A percentile compares a stretch with the other conserved stretches of the same genome.
These are phyloP conservation scores for Umimayanthus chanpuru DNA, from an alignment of 92 coral and sea anemone genomes.

Conservation along the genomic window DNA sequence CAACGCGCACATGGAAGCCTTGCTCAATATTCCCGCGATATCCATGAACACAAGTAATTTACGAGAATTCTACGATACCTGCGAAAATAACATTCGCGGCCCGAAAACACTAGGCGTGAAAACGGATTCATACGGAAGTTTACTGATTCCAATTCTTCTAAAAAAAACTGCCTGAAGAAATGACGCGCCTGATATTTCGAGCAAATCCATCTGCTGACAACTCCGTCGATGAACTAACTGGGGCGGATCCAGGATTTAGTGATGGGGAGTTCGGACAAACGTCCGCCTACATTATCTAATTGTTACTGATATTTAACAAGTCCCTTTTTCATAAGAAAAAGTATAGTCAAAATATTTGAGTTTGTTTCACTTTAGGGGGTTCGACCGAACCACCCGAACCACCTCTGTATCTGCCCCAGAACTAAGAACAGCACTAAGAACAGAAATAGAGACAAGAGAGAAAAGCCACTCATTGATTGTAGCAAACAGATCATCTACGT, in stretches of 20 bases:
- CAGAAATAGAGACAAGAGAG: slow-evolving; percentile 52
- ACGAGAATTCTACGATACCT: slow-evolving; percentile 58
- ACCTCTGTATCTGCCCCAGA: too few relatives aligned
- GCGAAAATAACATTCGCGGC: slow-evolving; percentile 66
- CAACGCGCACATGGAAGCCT: slow-evolving; percentile 73
- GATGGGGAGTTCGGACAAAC: too few relatives aligned
- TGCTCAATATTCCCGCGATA: slow-evolving; percentile 57
- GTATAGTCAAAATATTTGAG: too few relatives aligned
- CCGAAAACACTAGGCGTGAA: slow-evolving; percentile 64
- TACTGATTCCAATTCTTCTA: slow-evolving; percentile 58
- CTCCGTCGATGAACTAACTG: not conserved
- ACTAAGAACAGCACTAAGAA: slow-evolving; percentile 49
- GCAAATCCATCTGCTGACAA: not conserved
- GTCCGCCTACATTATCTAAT: too few relatives aligned
- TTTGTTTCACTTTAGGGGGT: too few relatives aligned
- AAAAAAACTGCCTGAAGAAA: slow-evolving; percentile 58
- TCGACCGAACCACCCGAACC: too few relatives aligned
- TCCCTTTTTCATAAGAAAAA: too few relatives aligned
- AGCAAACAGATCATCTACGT: slow-evolving; percentile 28
- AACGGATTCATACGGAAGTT: slow-evolving; percentile 62
- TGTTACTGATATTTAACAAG: too few relatives aligned
- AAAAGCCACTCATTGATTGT: slow-evolving; percentile 34
- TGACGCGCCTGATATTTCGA: slow-evolving; percentile 36
- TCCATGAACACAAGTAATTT: slow-evolving; percentile 53
- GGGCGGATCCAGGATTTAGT: too few relatives aligned